A percentile compares a stretch with the other conserved stretches of the same genome.
Conservation (phyloP, 2,113 vertebrate species). For the Apaloderma vittatum region DNA sequence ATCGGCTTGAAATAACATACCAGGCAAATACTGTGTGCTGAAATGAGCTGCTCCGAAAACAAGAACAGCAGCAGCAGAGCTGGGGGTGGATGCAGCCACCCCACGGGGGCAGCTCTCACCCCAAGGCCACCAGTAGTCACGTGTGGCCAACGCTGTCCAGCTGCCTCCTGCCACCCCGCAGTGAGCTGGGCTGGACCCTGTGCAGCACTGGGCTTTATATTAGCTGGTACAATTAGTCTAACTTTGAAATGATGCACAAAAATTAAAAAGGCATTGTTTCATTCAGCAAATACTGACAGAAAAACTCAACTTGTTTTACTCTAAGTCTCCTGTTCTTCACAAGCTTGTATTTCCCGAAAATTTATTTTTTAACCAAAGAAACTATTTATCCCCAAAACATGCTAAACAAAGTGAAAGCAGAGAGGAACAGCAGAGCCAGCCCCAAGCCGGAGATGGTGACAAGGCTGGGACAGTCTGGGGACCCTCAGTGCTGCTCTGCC, state of each 20-base stretch:
- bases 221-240: neutral
- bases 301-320: neutral
- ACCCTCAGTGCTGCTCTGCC: neutral
- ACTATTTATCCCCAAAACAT: neutral
- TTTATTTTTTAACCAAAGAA: neutral
- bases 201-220: neutral
- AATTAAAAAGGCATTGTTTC: neutral
- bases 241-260: neutral
- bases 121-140: neutral
- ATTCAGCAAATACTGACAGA: neutral
- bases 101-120: neutral
- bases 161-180: neutral
- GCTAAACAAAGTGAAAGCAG: neutral
- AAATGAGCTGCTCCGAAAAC: neutral
- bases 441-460: fast-evolving
- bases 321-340: neutral
- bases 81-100: fast-evolving
- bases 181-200: fast-evolving
- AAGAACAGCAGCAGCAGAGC: neutral
- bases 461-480: neutral
- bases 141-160: neutral
- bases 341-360: neutral
- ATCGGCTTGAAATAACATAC: neutral
- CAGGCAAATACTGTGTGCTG: slow-evolving; percentile 10
- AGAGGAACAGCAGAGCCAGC: neutral